Conservation (phyloP, 2,797 vertebrate species). For the Adrianichthys oophorus region DNA sequence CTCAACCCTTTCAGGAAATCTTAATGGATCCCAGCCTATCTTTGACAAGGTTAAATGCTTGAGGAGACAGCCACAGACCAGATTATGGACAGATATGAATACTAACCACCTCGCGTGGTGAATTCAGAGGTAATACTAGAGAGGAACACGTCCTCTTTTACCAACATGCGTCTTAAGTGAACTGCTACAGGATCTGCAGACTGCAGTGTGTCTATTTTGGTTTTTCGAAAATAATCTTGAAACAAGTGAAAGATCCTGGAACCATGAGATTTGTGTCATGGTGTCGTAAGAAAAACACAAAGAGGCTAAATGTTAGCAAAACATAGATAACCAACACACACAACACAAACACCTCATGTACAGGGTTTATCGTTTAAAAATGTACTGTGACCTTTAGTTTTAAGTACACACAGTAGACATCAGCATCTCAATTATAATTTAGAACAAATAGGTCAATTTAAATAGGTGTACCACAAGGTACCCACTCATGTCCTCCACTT, state of each 20-base stretch:
- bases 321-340: no score
- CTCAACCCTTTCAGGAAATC: constrained; percentile 69
- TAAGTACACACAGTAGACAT: no score
- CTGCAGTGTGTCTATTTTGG: constrained; percentile 3
- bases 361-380: no score
- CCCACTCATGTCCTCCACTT: no score
- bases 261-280: background rate
- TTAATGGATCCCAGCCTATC: constrained; percentile 74
- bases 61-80: constrained; percentile 57
- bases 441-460: no score
- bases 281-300: no score
- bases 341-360: no score
- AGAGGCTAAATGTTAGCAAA: no score
- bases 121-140: constrained; percentile 26
- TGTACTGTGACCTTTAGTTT: no score
- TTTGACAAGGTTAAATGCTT: constrained; percentile 81
- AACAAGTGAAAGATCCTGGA: constrained; percentile 1
- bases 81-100: constrained; percentile 58
- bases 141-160: constrained; percentile 1
- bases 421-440: no score
- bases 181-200: background rate
- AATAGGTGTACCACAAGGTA: no score
- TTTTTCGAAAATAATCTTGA: constrained; percentile 14
- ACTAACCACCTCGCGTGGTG: constrained; percentile 38
- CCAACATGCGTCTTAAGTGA: constrained; percentile 10